Conservation (phyloP, 2,888 invertebrate species). For the Unio delphinus region DNA sequence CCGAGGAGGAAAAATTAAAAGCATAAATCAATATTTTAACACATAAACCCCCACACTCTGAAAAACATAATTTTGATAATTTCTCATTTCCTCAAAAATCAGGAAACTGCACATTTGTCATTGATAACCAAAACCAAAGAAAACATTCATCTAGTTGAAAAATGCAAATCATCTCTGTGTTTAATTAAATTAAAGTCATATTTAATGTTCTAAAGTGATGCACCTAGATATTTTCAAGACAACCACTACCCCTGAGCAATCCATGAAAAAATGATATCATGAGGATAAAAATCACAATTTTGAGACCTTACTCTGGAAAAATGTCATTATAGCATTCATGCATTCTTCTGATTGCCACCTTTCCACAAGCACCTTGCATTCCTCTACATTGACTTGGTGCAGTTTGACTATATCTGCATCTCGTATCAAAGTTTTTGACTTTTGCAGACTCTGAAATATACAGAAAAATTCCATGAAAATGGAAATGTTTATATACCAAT, state of each 20-base stretch:
- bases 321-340: conserved; percentile 76
- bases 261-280: conserved; percentile 12
- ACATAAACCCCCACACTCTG: too few species aligned
- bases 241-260: background rate
- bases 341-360: conserved; percentile 81
- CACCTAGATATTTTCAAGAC: too few species aligned
- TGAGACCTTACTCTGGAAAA: conserved; percentile 70
- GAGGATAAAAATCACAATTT: conserved; percentile 27
- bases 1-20: too few species aligned
- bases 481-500: background rate
- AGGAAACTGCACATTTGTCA: too few species aligned
- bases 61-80: too few species aligned
- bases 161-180: too few species aligned
- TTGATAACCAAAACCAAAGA: too few species aligned
- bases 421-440: conserved; percentile 82
- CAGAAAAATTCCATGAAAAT: background rate
- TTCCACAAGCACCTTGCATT: conserved; percentile 79
- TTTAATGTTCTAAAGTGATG: too few species aligned
- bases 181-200: too few species aligned
- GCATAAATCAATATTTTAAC: too few species aligned
- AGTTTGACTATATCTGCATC: conserved; percentile 77
- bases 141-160: too few species aligned
- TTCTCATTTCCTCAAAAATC: too few species aligned
- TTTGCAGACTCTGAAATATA: conserved; percentile 76
- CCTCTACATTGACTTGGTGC: conserved; percentile 79